A percentile compares a stretch with the other conserved stretches of the same genome.
Conservation (phyloP, 2,113 vertebrate species). For the Oreochromis aureus region DNA sequence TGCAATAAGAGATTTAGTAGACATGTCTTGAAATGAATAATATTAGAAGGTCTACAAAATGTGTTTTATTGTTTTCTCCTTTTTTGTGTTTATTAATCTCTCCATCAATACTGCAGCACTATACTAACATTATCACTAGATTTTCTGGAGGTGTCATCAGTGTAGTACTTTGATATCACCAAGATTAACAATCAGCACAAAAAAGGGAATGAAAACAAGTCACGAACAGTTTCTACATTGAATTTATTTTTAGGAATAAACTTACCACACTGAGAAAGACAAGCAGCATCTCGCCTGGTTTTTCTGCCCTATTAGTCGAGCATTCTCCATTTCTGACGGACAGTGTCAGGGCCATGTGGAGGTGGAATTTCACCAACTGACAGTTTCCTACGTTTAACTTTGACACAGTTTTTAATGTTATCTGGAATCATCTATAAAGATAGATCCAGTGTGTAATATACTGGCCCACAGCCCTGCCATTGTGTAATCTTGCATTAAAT, state of each 20-base stretch:
- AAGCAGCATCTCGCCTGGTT: not conserved
- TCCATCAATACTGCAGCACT: not conserved
- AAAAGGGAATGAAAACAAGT: not conserved
- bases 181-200: not conserved
- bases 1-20: not conserved
- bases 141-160: not conserved
- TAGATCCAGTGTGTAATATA: not conserved
- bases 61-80: not conserved
- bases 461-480: not conserved
- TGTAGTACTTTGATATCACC: not conserved
- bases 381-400: constrained; percentile 23
- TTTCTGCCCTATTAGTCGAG: constrained; percentile 14
- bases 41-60: not conserved
- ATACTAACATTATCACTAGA: not conserved
- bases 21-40: not conserved
- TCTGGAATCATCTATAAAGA: constrained; percentile 3
- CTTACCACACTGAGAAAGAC: not conserved
- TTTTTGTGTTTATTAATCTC: not conserved
- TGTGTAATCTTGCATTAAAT: not conserved
- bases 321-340: constrained; percentile 11
- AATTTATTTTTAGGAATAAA: not conserved
- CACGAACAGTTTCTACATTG: not conserved
- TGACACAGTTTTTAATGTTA: constrained; percentile 6
- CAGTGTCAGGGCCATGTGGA: constrained; percentile 19
- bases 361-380: constrained; percentile 36